These are phyloP conservation scores for Falco naumanni DNA, from an alignment of 2,797 vertebrate genomes.

Conservation along the genomic window DNA sequence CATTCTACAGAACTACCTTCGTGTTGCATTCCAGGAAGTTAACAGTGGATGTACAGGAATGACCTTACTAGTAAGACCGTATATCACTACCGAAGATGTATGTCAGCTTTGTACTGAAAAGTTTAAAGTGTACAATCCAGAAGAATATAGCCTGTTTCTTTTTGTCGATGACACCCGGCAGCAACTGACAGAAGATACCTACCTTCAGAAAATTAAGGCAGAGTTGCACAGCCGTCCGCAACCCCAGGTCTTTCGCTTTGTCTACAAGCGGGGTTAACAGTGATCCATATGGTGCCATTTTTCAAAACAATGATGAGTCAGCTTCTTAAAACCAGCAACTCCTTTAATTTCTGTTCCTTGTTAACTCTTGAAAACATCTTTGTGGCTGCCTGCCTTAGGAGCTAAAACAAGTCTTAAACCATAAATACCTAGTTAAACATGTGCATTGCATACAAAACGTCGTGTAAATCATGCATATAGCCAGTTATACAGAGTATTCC, in stretches of 20 bases:
- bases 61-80: slow-evolving; percentile 89
- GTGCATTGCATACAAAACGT: neutral
- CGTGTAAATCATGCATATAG: neutral
- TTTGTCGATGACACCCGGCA: slow-evolving; percentile 90
- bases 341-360: neutral
- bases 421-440: neutral
- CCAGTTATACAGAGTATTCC: neutral
- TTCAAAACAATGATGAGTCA: slow-evolving; percentile 66
- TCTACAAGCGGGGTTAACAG: slow-evolving; percentile 86
- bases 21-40: slow-evolving; percentile 91
- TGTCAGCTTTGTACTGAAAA: slow-evolving; percentile 91
- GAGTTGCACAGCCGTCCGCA: slow-evolving; percentile 91
- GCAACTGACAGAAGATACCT: slow-evolving; percentile 92
- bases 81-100: slow-evolving; percentile 92
- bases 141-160: slow-evolving; percentile 90
- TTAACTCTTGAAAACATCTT: neutral
- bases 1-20: slow-evolving; percentile 89
- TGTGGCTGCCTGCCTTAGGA: neutral
- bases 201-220: slow-evolving; percentile 95
- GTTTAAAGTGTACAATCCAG: slow-evolving; percentile 88
- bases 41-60: slow-evolving; percentile 92
- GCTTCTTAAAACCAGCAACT: slow-evolving; percentile 45
- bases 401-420: neutral
- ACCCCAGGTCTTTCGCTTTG: slow-evolving; percentile 89
- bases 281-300: slow-evolving; percentile 82